Percentiles rank a stretch among this genome's conserved stretches.
phyloP scores from a whole-genome alignment of 2,888 invertebrate genomes.

The Dexiosoma caninum region DNA sequence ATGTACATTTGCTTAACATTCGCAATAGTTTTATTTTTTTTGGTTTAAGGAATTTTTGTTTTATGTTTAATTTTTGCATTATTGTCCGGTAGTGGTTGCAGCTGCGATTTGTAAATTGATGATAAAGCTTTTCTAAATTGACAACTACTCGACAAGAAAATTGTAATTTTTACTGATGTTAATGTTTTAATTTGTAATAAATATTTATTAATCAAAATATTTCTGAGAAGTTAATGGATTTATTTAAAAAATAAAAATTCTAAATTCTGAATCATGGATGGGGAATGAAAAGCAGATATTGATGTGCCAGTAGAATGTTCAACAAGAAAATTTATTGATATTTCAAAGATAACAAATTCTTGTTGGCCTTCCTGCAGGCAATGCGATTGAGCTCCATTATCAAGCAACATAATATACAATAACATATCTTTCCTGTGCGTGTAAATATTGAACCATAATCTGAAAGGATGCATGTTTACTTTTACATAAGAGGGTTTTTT shows the following conservation, averaged over 20 bases:
- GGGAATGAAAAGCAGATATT: neutral
- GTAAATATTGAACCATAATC: too few relatives aligned
- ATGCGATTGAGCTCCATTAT: too few relatives aligned
- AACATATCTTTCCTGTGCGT: too few relatives aligned
- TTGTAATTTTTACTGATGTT: neutral
- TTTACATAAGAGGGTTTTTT: too few relatives aligned
- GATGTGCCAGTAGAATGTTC: too few relatives aligned
- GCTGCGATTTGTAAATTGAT: constrained; percentile 48
- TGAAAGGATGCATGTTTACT: too few relatives aligned
- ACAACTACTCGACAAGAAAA: constrained; percentile 32
- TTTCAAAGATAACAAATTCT: too few relatives aligned
- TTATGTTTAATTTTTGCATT: constrained; percentile 29
- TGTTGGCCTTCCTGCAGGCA: too few relatives aligned
- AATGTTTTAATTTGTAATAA: neutral
- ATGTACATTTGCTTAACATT: too few relatives aligned
- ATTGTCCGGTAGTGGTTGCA: constrained; percentile 29
- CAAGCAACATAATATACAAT: too few relatives aligned
- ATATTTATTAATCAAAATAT: constrained; percentile 10
- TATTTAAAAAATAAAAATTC: neutral
- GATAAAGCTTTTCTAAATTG: constrained; percentile 36
- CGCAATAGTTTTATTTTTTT: neutral
- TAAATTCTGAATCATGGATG: neutral
- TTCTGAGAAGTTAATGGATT: constrained; percentile 13
- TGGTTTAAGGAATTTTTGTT: constrained; percentile 8
- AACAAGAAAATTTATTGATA: too few relatives aligned